Evolutionary conservation across 2,888 invertebrate genomes (phyloP), one percentile per base, ranked within the genome.

Genomic region (Blastobasis lacticolella): DNA sequence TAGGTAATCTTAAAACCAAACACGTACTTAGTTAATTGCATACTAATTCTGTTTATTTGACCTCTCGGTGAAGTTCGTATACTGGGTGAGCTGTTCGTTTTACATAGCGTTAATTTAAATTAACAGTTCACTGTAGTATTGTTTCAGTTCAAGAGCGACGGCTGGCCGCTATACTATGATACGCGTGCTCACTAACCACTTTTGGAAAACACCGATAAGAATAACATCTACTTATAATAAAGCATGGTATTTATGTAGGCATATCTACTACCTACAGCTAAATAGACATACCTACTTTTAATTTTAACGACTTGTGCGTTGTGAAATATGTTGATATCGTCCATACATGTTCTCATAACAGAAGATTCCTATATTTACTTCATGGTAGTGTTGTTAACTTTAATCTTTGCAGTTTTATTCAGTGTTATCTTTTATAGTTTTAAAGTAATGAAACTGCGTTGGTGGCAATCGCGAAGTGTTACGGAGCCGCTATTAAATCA

Each of bases 71-170:
- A 41, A 48, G 44, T 47, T 49, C 47, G 37, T 49, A 49, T 53
- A 38, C 46, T 36, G 50, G 47, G 48, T 54, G 55, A 46, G 54
- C 10, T 52, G 49, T 48, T 47, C 52, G 51, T 45, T 57, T 58
- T 57, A 49, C 58, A 54, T 48, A 10, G 50, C 46, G 57, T 49
- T 61, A 61, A 59, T 61, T 56, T 50, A 46, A 55, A 58, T 57
- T 57, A 58, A 54, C 57, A 55, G 49, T 23, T 41, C 37, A 36
- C 9, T 8, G 46, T 36, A 1, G 43, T 45, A 46, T 10, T 36
- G 41, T 41, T 48, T 41, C 23, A 36, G 36, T 48, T 5, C 41
- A 36, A 41, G 40, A 10, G 23, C 23, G 23, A 23, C 23, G 23
- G 23, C 23, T 23, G 23, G 1, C 23, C 23, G 23, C 23, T 23